Evolutionary conservation across 2,797 vertebrate genomes (phyloP).

Genomic region (Tenualosa ilisha): DNA sequence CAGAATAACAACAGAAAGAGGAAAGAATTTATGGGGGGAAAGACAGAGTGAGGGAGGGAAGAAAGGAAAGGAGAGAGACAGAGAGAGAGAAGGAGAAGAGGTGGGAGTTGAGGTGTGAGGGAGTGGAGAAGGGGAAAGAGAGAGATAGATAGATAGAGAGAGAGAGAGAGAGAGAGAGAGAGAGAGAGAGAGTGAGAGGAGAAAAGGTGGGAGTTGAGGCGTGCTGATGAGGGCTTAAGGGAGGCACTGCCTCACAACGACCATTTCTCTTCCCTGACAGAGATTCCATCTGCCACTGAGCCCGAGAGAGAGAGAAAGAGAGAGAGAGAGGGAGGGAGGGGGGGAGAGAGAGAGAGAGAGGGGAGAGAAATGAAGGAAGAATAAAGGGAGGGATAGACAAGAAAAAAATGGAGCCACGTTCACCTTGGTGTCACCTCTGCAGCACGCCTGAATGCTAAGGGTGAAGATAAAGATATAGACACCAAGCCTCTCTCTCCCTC

Average conservation of each 20-base stretch:
- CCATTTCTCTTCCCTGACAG: conserved; percentile 98
- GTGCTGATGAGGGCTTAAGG: conserved; percentile 41
- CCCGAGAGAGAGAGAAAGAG: conserved; percentile 72
- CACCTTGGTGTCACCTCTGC: conserved; percentile 95
- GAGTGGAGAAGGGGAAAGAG: not conserved
- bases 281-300: conserved; percentile 97
- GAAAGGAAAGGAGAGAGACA: not conserved
- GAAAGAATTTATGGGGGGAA: not conserved
- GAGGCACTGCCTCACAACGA: conserved; percentile 78
- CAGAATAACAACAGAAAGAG: not conserved
- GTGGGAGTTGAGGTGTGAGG: conserved; percentile 67
- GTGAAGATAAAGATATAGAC: conserved; percentile 59
- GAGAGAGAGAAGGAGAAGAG: conserved; percentile 18
- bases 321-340: conserved; percentile 27
- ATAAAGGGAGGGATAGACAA: conserved; percentile 39
- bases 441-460: conserved; percentile 66
- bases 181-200: conserved; percentile 22
- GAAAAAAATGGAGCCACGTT: conserved; percentile 76
- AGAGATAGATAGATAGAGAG: conserved; percentile 17
- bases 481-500: conserved; percentile 44
- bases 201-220: conserved; percentile 66
- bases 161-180: not conserved
- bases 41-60: conserved; percentile 27
- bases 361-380: conserved; percentile 35
- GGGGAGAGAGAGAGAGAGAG: conserved; percentile 10